Percentiles rank a stretch among this genome's conserved stretches.
Conservation (phyloP, 2,113 vertebrate species). For the Lipotes vexillifer region DNA sequence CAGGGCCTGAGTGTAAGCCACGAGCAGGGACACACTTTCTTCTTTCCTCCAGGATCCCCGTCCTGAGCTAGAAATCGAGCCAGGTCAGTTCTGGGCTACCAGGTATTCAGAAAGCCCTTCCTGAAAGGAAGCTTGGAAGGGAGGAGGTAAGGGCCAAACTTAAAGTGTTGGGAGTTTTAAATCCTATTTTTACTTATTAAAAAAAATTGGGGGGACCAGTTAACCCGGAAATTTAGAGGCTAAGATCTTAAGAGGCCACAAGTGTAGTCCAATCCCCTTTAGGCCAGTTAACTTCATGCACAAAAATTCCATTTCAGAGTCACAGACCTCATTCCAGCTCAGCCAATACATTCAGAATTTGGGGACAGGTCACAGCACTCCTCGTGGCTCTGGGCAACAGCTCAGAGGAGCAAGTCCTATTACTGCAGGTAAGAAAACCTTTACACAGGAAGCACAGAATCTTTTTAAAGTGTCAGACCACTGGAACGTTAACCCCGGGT, state of each 20-base stretch:
- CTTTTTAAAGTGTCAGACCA: neutral
- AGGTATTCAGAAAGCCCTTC: neutral
- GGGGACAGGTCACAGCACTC: neutral
- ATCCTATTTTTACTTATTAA: neutral
- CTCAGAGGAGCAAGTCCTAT: neutral
- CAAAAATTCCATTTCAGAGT: neutral
- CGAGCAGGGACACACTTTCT: neutral
- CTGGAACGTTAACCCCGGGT: fast-evolving
- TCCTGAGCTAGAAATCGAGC: neutral
- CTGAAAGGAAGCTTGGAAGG: neutral
- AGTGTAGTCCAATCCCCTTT: neutral
- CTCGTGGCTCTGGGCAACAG: neutral
- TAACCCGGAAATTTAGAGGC: neutral
- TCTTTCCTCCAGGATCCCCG: neutral
- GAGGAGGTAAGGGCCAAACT: neutral
- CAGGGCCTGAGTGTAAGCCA: neutral
- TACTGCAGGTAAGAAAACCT: neutral
- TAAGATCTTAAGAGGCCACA: neutral
- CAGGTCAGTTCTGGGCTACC: neutral
- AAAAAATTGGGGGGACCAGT: neutral
- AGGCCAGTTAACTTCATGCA: neutral
- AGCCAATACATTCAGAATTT: neutral
- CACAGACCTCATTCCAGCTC: neutral
- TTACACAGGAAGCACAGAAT: neutral
- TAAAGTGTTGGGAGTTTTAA: neutral